Evolutionary conservation across 1,140 invertebrate genomes (phyloP).

Genomic region (Diorhabda carinulata): DNA sequence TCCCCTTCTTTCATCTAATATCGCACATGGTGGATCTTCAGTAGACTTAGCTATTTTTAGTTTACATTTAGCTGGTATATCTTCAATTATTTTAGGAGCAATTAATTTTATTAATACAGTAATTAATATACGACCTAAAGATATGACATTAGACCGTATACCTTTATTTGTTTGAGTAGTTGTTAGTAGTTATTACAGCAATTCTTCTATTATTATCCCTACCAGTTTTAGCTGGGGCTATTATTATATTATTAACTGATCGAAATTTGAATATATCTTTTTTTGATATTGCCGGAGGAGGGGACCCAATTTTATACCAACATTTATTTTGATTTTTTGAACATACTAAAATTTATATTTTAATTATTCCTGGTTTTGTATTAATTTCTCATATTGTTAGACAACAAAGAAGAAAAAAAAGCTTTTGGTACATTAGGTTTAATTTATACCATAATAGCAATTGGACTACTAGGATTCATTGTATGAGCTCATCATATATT

Average conservation of each 20-base stretch:
- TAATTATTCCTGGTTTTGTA: conserved; percentile 62
- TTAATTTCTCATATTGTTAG: conserved; percentile 63
- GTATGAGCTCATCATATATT: conserved; percentile 70
- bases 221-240: conserved; percentile 67
- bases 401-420: conserved; percentile 57
- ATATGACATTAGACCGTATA: conserved; percentile 52
- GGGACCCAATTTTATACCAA: conserved; percentile 69
- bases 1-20: conserved; percentile 57
- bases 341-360: conserved; percentile 74
- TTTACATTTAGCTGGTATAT: conserved; percentile 62
- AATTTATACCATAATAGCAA: conserved; percentile 60
- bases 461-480: conserved; percentile 64
- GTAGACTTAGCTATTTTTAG: conserved; percentile 67
- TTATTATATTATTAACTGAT: conserved; percentile 69
- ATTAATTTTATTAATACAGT: conserved; percentile 64
- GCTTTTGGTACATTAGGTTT: conserved; percentile 57
- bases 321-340: conserved; percentile 79
- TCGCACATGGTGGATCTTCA: conserved; percentile 55
- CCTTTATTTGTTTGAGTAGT: conserved; percentile 64
- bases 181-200: conserved; percentile 63
- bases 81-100: conserved; percentile 60
- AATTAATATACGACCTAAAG: conserved; percentile 54
- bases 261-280: conserved; percentile 68
- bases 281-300: conserved; percentile 63
- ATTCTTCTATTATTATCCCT: conserved; percentile 61